Conservation (phyloP, 2,113 vertebrate genomes). For the Triplophysa dalaica region DNA sequence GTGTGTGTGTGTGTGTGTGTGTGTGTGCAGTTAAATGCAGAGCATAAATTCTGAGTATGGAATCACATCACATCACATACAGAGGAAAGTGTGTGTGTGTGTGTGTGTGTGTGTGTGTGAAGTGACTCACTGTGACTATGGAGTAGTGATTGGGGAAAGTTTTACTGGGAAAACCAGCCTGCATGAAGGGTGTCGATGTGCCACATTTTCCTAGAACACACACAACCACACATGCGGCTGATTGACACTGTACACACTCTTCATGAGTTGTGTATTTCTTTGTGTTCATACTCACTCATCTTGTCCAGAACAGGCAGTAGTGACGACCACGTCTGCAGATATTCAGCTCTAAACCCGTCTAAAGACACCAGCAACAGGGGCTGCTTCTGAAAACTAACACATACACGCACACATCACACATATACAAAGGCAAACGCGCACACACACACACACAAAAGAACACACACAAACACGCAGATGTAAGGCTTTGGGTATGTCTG, state of each 20-base stretch:
- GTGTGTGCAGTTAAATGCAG: not conserved
- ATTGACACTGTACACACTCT: not conserved
- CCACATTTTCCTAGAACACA: slow-evolving; percentile 65
- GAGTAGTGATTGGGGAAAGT: slow-evolving; percentile 80
- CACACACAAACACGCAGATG: too few species aligned
- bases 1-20: too few species aligned
- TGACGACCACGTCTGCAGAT: slow-evolving; percentile 63
- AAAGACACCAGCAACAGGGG: slow-evolving; percentile 72
- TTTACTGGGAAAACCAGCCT: slow-evolving; percentile 75
- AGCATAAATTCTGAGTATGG: too few species aligned
- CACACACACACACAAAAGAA: too few species aligned
- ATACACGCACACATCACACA: not conserved
- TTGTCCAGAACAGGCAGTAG: slow-evolving; percentile 70
- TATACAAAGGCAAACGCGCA: not conserved
- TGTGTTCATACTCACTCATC: slow-evolving; percentile 61
- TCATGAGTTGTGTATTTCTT: not conserved
- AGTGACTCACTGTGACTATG: slow-evolving; percentile 71
- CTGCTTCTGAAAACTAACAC: slow-evolving; percentile 64
- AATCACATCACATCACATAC: too few species aligned
- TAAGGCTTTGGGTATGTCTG: not conserved
- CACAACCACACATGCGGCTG: not conserved
- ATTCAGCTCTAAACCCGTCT: slow-evolving; percentile 73
- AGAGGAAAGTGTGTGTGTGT: too few species aligned
- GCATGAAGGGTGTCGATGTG: slow-evolving; percentile 71
- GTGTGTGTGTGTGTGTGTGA: not conserved